Evolutionary conservation across 2,113 vertebrate species (phyloP).

Genomic region (Coracopsis vasa): DNA sequence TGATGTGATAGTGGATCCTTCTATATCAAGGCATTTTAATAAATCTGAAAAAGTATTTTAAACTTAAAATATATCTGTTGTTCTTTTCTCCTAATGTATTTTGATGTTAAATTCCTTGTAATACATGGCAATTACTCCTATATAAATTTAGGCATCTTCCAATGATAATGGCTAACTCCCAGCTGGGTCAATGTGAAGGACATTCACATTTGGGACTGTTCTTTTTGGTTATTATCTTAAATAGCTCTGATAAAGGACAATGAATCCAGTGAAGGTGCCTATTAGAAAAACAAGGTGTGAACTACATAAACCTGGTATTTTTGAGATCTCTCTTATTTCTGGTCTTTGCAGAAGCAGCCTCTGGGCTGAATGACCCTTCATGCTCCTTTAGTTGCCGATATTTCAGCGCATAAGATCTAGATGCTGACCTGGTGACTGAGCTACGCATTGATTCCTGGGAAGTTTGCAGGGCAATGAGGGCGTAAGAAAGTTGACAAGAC

Average conservation of each 20-base stretch:
- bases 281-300: not conserved
- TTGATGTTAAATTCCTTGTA: not conserved
- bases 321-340: not conserved
- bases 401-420: not conserved
- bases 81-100: not conserved
- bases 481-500: not conserved
- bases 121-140: not conserved
- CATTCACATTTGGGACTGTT: not conserved
- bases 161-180: not conserved
- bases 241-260: not conserved
- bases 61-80: not conserved
- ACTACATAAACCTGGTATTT: not conserved
- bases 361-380: not conserved
- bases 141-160: not conserved
- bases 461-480: not conserved
- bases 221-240: not conserved
- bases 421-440: not conserved
- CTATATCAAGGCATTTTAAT: not conserved
- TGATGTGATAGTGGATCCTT: not conserved
- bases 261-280: not conserved
- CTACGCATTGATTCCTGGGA: not conserved
- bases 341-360: not conserved
- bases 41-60: not conserved
- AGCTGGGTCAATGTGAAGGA: not conserved
- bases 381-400: fast-evolving